Percentiles rank a stretch among this genome's conserved stretches.
Evolutionary conservation across 2,113 vertebrate genomes (phyloP).

Genomic region (Cheilinus undulatus): DNA sequence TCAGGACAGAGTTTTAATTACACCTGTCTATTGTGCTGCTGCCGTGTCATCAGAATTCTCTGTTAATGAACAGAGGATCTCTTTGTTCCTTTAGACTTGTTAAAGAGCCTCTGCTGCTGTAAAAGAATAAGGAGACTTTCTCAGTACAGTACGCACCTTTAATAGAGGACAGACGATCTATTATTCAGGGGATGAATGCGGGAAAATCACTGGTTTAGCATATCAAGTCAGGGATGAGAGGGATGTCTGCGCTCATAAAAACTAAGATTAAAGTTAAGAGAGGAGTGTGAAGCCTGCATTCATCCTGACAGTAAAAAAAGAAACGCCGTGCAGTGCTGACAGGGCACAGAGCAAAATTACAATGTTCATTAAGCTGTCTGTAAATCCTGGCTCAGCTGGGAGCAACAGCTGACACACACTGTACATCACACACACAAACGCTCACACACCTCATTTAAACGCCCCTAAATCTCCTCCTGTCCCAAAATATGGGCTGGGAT

Average conservation of each 20-base stretch:
- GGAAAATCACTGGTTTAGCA: slow-evolving; percentile 50
- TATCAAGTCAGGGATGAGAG: slow-evolving; percentile 55
- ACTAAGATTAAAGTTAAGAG: slow-evolving; percentile 64
- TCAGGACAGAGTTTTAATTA: too few relatives aligned
- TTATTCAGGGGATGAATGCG: slow-evolving; percentile 43
- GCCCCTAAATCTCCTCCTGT: neutral
- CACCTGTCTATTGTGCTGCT: neutral
- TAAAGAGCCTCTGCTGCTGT: neutral
- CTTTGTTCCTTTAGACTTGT: neutral
- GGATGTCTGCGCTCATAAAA: slow-evolving; percentile 55
- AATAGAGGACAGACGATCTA: slow-evolving; percentile 28
- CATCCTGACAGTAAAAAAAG: slow-evolving; percentile 47
- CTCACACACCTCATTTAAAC: neutral
- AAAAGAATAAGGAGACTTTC: neutral
- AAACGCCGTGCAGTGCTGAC: slow-evolving; percentile 54
- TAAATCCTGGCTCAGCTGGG: slow-evolving; percentile 62
- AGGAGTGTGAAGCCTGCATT: slow-evolving; percentile 16
- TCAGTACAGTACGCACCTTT: slow-evolving; percentile 31
- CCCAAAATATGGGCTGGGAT: neutral
- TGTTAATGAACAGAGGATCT: neutral
- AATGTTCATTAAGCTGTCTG: slow-evolving; percentile 68
- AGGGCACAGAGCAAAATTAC: slow-evolving; percentile 55
- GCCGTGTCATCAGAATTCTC: neutral
- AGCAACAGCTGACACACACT: slow-evolving; percentile 58
- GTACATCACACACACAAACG: slow-evolving; percentile 36